These are phyloP conservation scores for Labrus mixtus DNA, from an alignment of 2,113 vertebrate genomes.

Conservation along the genomic window DNA sequence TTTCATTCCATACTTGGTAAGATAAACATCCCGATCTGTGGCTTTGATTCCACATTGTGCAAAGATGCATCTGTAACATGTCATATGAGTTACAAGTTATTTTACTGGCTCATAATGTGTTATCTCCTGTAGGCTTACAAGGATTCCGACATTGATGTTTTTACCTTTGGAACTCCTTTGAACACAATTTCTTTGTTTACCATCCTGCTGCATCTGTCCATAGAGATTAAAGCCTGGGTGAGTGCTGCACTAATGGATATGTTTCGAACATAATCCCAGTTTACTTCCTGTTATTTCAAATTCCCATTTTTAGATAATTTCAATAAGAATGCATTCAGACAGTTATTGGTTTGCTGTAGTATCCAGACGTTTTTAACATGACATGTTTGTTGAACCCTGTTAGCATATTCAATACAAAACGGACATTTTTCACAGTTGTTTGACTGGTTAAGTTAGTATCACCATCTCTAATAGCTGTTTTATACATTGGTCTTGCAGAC, in stretches of 20 bases:
- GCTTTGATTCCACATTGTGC: not conserved
- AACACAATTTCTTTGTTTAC: slow-evolving; percentile 91
- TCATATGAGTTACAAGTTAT: not conserved
- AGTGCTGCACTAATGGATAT: slow-evolving; percentile 58
- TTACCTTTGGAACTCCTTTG: slow-evolving; percentile 91
- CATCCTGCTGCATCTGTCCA: slow-evolving; percentile 92
- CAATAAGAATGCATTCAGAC: slow-evolving; percentile 1
- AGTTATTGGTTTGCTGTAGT: not conserved
- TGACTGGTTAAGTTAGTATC: not conserved
- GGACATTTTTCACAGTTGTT: not conserved
- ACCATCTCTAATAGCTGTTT: not conserved
- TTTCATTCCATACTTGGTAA: slow-evolving; percentile 94
- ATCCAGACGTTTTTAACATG: not conserved
- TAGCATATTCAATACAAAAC: not conserved
- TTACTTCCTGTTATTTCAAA: not conserved
- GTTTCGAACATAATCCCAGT: not conserved
- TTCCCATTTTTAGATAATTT: slow-evolving; percentile 3
- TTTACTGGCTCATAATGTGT: slow-evolving; percentile 23
- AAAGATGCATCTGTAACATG: not conserved
- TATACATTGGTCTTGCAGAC: slow-evolving; percentile 82
- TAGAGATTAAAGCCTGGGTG: slow-evolving; percentile 97
- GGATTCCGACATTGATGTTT: slow-evolving; percentile 89
- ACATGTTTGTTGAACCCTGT: not conserved
- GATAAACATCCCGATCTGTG: slow-evolving; percentile 47
- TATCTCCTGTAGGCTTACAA: slow-evolving; percentile 82